Evolutionary conservation across 2,113 vertebrate species (phyloP).

Genomic region (Apodemus speciosus): DNA sequence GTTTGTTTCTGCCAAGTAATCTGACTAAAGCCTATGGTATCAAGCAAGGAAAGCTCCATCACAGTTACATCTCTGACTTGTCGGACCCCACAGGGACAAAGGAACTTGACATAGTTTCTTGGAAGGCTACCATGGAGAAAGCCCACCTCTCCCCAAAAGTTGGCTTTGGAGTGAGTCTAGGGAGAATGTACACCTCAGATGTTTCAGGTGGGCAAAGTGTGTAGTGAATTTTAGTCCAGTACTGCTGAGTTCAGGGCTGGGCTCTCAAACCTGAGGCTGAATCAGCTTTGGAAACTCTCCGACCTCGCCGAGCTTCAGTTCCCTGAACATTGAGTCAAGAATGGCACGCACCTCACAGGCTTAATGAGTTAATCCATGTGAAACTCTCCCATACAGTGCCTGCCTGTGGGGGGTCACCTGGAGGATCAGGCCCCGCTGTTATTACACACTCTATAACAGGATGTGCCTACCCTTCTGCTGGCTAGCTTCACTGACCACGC

Average conservation of each 20-base stretch:
- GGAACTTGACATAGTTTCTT: not conserved
- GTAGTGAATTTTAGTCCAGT: rapidly evolving
- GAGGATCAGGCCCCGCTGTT: conserved; percentile 51
- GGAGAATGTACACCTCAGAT: not conserved
- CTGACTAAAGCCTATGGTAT: not conserved
- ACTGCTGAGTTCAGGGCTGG: not conserved
- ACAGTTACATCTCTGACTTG: not conserved
- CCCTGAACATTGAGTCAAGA: conserved; percentile 41
- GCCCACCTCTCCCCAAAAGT: not conserved
- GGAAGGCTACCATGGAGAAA: not conserved
- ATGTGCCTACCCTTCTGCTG: conserved; percentile 33
- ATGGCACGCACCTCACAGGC: not conserved
- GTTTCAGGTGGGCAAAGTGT: too few species aligned
- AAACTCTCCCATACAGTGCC: not conserved
- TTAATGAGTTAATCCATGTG: conserved; percentile 21
- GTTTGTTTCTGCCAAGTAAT: not conserved
- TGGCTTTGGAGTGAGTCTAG: not conserved
- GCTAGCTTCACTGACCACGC: conserved; percentile 49
- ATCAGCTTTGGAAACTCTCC: not conserved
- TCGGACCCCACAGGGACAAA: not conserved
- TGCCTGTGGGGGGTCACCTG: not conserved
- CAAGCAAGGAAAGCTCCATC: not conserved
- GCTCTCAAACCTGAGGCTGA: not conserved
- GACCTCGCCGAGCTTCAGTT: conserved; percentile 25
- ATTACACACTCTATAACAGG: conserved; percentile 17